Evolutionary conservation across 2,113 vertebrate species (phyloP).

Genomic region (Triplophysa dalaica): DNA sequence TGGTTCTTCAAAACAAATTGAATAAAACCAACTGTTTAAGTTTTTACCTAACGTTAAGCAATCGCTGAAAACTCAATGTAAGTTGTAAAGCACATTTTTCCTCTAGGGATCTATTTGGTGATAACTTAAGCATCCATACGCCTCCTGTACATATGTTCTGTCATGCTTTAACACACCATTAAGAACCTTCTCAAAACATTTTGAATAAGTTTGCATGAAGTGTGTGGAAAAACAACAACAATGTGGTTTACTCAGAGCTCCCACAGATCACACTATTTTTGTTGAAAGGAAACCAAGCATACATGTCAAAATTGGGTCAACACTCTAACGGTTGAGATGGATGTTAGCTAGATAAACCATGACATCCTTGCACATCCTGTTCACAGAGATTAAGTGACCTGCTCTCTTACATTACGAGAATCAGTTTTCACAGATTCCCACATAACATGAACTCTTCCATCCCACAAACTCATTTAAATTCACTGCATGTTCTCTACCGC

Average conservation of each 20-base stretch:
- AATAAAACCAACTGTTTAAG: no score
- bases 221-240: neutral
- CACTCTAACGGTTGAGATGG: neutral
- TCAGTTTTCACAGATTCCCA: slow-evolving; percentile 5
- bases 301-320: neutral
- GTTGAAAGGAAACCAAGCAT: no score
- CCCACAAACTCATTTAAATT: slow-evolving; percentile 43
- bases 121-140: neutral
- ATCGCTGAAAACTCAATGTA: no score
- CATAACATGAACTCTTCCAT: slow-evolving; percentile 27
- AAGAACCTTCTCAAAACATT: neutral
- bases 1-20: no score
- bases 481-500: slow-evolving; percentile 4
- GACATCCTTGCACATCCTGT: neutral
- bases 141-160: neutral
- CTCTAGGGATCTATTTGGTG: neutral
- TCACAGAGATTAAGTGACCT: neutral
- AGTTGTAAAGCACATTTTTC: neutral
- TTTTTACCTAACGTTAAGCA: no score
- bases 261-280: neutral
- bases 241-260: neutral
- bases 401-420: neutral
- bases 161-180: neutral
- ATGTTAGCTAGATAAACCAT: neutral
- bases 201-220: neutral